These are phyloP conservation scores for Sarcophaga carnaria DNA, from an alignment of 2,888 invertebrate genomes.

Conservation along the genomic window DNA sequence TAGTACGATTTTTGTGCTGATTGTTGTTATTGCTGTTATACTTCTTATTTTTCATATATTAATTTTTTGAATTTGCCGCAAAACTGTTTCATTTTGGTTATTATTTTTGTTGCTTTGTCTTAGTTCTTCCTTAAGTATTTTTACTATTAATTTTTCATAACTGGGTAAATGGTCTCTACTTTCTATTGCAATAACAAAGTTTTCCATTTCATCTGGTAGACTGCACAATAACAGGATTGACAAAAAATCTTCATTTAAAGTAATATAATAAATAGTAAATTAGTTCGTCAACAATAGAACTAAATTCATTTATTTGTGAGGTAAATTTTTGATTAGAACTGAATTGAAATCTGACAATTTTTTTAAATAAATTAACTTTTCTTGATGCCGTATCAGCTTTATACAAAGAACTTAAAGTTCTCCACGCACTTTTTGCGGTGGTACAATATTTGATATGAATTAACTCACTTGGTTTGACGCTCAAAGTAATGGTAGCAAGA, in stretches of 20 bases:
- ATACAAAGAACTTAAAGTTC: too few species aligned
- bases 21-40: background rate
- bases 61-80: constrained; percentile 13
- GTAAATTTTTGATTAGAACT: constrained; percentile 14
- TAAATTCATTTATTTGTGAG: constrained; percentile 55
- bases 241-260: constrained; percentile 53
- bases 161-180: constrained; percentile 58
- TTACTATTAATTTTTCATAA: constrained; percentile 48
- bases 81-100: constrained; percentile 20
- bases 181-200: constrained; percentile 59
- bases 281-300: constrained; percentile 52
- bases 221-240: constrained; percentile 57
- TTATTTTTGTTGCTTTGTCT: constrained; percentile 15
- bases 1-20: too few species aligned
- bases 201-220: constrained; percentile 59
- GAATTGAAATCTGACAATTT: background rate
- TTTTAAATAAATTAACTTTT: too few species aligned
- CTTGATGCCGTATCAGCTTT: too few species aligned
- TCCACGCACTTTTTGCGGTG: too few species aligned
- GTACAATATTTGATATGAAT: too few species aligned
- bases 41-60: background rate
- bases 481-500: too few species aligned
- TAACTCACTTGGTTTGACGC: too few species aligned
- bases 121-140: constrained; percentile 50
- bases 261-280: too few species aligned